phyloP scores from a whole-genome alignment of 2,113 vertebrate genomes.

The Sclerurus mexicanus region DNA sequence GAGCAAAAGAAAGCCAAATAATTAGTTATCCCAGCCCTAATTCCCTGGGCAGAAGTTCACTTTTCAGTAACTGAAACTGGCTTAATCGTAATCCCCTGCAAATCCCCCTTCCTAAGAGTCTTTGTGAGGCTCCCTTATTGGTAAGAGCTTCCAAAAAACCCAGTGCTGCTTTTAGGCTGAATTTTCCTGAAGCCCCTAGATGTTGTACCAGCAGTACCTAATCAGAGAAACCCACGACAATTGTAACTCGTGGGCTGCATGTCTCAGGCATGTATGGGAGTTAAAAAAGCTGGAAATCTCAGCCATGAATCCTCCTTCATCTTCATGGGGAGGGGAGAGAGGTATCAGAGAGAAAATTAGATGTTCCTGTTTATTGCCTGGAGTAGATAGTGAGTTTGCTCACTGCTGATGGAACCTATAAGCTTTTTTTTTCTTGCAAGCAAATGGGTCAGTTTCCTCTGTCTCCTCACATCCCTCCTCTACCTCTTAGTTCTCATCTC shows the following conservation, averaged over 20 bases:
- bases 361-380: neutral
- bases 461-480: neutral
- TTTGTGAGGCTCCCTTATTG: neutral
- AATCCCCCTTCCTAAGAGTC: slow-evolving; percentile 23
- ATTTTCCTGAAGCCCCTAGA: neutral
- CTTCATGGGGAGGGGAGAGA: neutral
- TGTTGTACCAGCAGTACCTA: neutral
- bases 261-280: neutral
- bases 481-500: neutral
- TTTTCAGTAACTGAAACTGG: slow-evolving; percentile 57
- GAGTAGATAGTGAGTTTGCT: neutral
- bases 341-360: neutral
- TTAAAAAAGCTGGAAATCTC: neutral
- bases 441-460: neutral
- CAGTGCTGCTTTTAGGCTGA: neutral
- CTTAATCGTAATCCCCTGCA: slow-evolving; percentile 46
- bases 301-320: neutral
- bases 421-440: neutral
- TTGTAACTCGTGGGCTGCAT: neutral
- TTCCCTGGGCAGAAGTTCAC: slow-evolving; percentile 36
- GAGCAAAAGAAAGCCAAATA: slow-evolving; percentile 13
- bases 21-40: slow-evolving; percentile 37
- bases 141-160: neutral
- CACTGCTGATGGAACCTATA: neutral
- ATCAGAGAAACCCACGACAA: too few relatives aligned